Evolutionary conservation across 2,888 invertebrate species (phyloP).

Genomic region (Patella ulyssiponensis): DNA sequence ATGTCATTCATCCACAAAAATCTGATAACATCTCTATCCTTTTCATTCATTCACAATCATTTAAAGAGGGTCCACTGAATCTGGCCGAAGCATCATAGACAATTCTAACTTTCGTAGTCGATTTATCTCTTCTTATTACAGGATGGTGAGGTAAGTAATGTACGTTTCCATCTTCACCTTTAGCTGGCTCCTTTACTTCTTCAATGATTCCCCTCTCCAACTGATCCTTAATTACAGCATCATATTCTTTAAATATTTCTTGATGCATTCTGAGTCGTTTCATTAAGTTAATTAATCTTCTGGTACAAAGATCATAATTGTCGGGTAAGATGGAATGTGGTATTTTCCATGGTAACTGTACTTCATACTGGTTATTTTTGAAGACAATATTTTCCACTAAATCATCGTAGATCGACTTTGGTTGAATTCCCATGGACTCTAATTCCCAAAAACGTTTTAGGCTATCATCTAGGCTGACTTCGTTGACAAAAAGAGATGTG

Average conservation of each 20-base stretch:
- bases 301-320: not conserved
- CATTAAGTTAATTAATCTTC: not conserved
- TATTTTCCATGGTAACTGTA: not conserved
- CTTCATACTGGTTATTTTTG: not conserved
- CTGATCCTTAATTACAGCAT: not conserved
- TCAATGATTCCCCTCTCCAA: not conserved
- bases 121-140: slow-evolving; percentile 8
- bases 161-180: not conserved
- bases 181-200: not conserved
- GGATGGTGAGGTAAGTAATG: slow-evolving; percentile 5
- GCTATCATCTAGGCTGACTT: not conserved
- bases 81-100: not conserved
- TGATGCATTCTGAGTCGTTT: not conserved
- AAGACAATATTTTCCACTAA: not conserved
- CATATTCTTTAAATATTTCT: slow-evolving; percentile 7
- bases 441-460: not conserved
- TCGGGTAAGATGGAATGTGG: not conserved
- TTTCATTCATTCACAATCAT: not conserved
- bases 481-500: not conserved
- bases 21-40: not conserved
- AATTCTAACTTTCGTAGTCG: not conserved
- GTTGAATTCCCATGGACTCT: not conserved
- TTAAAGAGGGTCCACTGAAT: not conserved
- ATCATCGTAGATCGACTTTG: slow-evolving; percentile 2
- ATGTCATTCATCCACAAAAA: not conserved